These are phyloP conservation scores for Zaprionus africanus DNA, from an alignment of 1,140 invertebrate species.

Conservation along the genomic window DNA sequence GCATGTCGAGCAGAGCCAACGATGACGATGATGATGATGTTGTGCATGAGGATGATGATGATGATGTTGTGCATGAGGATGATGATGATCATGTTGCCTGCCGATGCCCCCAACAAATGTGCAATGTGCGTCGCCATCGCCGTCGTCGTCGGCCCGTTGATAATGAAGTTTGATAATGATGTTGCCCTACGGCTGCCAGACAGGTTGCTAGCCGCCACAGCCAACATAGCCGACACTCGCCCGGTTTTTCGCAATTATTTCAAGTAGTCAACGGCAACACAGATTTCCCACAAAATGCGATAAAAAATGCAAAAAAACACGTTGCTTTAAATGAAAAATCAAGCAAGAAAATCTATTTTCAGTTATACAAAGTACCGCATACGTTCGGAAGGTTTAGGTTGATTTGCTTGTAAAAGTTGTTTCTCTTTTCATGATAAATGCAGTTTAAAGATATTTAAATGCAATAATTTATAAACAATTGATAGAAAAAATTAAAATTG, in stretches of 20 bases:
- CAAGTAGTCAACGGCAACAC: constrained; percentile 58
- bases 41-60: constrained; percentile 14
- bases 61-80: constrained; percentile 9
- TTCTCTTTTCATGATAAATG: background rate
- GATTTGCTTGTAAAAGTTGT: background rate
- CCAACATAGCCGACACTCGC: constrained; percentile 16
- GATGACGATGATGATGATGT: constrained; percentile 8
- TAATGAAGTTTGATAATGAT: constrained; percentile 71
- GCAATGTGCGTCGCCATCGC: constrained; percentile 47
- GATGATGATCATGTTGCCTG: constrained; percentile 24
- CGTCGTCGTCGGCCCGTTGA: constrained; percentile 25
- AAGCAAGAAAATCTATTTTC: constrained; percentile 11
- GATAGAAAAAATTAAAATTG: no score
- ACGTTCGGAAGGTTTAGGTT: background rate
- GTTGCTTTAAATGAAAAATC: constrained; percentile 5
- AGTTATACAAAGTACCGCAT: constrained; percentile 6
- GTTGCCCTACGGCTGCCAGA: constrained; percentile 62
- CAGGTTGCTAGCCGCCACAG: constrained; percentile 32
- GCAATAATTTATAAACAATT: background rate
- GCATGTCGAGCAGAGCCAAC: constrained; percentile 54
- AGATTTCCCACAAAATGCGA: constrained; percentile 44
- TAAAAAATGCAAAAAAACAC: constrained; percentile 2
- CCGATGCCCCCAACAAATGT: constrained; percentile 50
- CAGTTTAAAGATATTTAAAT: background rate
- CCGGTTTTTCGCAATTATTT: constrained; percentile 62